Base-by-base conservation (phyloP, 2,113 vertebrate genomes). In the Prinia subflava region DNA sequence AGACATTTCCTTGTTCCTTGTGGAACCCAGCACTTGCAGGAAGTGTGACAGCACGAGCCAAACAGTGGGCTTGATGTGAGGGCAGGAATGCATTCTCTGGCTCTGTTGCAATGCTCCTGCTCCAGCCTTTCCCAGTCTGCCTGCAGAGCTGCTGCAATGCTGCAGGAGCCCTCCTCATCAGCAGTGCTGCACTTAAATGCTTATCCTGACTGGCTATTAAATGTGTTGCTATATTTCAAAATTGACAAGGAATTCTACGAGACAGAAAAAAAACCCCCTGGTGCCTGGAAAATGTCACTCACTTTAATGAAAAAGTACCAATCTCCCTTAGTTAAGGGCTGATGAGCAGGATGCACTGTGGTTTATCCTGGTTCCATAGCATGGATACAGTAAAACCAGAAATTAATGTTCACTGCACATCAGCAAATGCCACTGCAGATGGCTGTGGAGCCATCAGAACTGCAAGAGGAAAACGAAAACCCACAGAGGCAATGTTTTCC, bases 71-170 rank as follows among this genome's bases (percentile, higher is more conserved):
- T 47, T 23, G 49, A 49, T 33, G 14, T 52, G 44, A 79, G 37
- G 1, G 25, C 42, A 77, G 71, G 44, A 94, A 52, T 2, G 31
- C 44, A 13, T 15, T 70, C 63, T 35, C 64, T 44, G 55, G 44
- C n/a, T 75, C 44, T 64, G 74, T 13, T 79, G 21, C 35, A 77
- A 59, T 14, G 31, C 13, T 49, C 57, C 65, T 55, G 69, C 75
- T 87, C 76, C 52, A 94, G 79, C 41, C 52, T 83, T 59, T 68
- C 11, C 59, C 63, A 41, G 57, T 18, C 44, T 68, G 69, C 49
- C 94, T 84, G 94, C 95, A 94, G 80, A 87, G 28, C 28, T 84
- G 73, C 89, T 91, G 93, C 94, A 97, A 75, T 88, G 81, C 92
- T 94, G 86, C 96, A 49, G 83, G 68, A 95, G 30, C 30, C 46